A percentile compares a stretch with the other conserved stretches of the same genome.
Conservation (phyloP, 2,888 invertebrate genomes). For the Lottia scabra region DNA sequence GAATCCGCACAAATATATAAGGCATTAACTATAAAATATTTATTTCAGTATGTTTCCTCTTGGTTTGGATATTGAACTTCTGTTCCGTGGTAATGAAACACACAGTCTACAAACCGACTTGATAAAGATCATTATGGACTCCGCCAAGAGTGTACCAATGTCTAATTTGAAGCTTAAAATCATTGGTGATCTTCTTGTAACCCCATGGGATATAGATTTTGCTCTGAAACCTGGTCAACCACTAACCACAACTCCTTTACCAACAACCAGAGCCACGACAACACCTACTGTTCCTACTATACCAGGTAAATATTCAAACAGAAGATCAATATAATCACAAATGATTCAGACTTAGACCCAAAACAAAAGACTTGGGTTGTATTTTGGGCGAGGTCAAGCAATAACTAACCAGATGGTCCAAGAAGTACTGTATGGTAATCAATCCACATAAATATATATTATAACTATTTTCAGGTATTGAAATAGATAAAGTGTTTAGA, state of each 20-base stretch:
- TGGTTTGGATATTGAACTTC: constrained; percentile 19
- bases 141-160: constrained; percentile 18
- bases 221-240: constrained; percentile 12
- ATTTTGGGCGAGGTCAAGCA: too few relatives aligned
- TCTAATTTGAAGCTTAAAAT: constrained; percentile 22
- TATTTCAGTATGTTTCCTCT: constrained; percentile 14
- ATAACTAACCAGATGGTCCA: too few relatives aligned
- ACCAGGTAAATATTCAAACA: not conserved
- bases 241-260: constrained; percentile 16
- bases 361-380: too few relatives aligned
- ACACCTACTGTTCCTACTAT: not conserved
- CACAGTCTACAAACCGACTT: constrained; percentile 25
- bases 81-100: constrained; percentile 21
- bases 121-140: constrained; percentile 21
- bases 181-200: constrained; percentile 29
- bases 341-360: too few relatives aligned
- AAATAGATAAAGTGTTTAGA: not conserved
- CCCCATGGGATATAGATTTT: constrained; percentile 21
- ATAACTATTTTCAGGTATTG: not conserved
- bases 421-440: too few relatives aligned
- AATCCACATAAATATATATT: too few relatives aligned
- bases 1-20: too few relatives aligned
- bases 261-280: not conserved
- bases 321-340: too few relatives aligned
- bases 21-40: too few relatives aligned